phyloP scores from a whole-genome alignment of 2,113 vertebrate genomes.

The Nothoprocta perdicaria region DNA sequence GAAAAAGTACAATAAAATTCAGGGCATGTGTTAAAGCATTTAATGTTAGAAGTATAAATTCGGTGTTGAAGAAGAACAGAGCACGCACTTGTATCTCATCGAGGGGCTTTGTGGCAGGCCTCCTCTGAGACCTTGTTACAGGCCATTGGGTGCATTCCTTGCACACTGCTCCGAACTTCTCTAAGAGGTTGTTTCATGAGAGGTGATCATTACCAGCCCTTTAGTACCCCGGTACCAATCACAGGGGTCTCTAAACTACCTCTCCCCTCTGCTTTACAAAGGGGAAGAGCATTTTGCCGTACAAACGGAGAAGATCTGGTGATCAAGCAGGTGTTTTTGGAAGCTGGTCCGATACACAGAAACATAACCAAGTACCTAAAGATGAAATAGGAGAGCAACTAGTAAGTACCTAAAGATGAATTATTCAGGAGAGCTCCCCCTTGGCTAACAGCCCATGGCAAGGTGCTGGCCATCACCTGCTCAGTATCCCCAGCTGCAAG shows the following conservation, averaged over 20 bases:
- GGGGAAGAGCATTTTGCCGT: no score
- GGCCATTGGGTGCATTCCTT: not conserved
- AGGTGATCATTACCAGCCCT: not conserved
- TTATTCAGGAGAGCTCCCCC: not conserved
- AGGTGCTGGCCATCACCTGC: not conserved
- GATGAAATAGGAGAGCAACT: not conserved
- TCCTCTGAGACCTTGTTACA: not conserved
- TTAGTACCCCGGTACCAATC: not conserved
- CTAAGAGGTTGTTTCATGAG: not conserved
- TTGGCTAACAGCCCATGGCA: not conserved
- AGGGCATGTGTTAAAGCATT: constrained; percentile 16
- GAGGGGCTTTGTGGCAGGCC: constrained; percentile 45
- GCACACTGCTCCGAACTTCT: not conserved
- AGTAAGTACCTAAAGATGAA: not conserved
- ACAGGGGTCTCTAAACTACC: not conserved
- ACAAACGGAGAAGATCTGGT: not conserved
- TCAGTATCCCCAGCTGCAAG: not conserved
- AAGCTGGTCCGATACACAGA: not conserved
- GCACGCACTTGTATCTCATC: constrained; percentile 30
- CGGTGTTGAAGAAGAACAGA: constrained; percentile 30
- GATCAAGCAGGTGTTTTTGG: not conserved
- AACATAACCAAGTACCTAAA: not conserved
- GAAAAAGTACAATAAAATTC: not conserved
- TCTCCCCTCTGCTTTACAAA: not conserved
- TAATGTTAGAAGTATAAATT: constrained; percentile 49